Percentiles rank a stretch among this genome's conserved stretches.
phyloP scores from a whole-genome alignment of 2,888 invertebrate species.

The Eupithecia exiguata region DNA sequence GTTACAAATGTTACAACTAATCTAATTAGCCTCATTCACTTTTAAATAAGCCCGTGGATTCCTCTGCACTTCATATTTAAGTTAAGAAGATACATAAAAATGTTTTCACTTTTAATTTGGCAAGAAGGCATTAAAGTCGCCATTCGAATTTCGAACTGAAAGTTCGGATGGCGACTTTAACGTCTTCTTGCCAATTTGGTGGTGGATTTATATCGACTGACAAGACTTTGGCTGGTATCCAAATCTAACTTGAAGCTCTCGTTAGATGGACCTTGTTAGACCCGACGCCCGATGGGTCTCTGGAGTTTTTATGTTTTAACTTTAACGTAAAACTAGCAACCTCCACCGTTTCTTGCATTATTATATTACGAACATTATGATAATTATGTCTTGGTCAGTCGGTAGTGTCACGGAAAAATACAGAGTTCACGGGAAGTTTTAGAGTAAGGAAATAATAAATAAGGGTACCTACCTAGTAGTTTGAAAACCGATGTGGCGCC shows the following conservation, averaged over 20 bases:
- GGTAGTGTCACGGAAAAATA: too few relatives aligned
- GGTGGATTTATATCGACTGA: slow-evolving; percentile 56
- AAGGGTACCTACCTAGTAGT: too few relatives aligned
- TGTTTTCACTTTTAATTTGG: slow-evolving; percentile 3
- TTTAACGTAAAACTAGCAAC: background rate
- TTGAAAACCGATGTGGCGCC: too few relatives aligned
- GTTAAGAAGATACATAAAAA: too few relatives aligned
- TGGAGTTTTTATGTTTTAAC: background rate
- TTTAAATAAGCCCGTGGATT: background rate
- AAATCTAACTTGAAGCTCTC: slow-evolving; percentile 60
- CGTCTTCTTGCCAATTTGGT: slow-evolving; percentile 53
- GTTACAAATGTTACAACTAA: background rate
- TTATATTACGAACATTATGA: too few relatives aligned
- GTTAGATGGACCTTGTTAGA: slow-evolving; percentile 47
- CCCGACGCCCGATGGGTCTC: background rate
- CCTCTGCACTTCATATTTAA: background rate
- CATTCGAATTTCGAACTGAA: background rate
- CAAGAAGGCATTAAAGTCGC: slow-evolving; percentile 8
- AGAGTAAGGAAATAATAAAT: too few relatives aligned
- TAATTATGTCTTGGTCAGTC: too few relatives aligned
- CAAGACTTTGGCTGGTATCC: slow-evolving; percentile 64
- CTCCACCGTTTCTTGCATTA: too few relatives aligned
- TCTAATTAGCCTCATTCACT: background rate
- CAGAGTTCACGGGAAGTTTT: too few relatives aligned
- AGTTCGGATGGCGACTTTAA: background rate